Evolutionary conservation across 2,888 invertebrate genomes (phyloP), one percentile per base, ranked within the genome.

Genomic region (Macropis europaea): DNA sequence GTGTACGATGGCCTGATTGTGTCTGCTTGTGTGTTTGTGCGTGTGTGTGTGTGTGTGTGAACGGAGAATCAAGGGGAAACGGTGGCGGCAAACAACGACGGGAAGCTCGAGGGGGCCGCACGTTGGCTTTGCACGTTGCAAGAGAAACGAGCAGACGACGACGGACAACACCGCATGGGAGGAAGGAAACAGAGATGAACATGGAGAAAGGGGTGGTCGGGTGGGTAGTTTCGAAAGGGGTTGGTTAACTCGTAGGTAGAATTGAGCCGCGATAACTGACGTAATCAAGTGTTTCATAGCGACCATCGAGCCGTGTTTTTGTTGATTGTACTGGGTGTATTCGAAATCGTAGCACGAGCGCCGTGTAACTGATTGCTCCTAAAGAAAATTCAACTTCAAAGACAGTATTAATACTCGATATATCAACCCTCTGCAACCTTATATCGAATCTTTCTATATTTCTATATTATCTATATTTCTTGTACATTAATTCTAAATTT

Each of bases 201-300:
- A 38, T 22, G 30, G 61, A 19, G 7, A 19, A 52, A 32, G 34
- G 32, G 50, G 28, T 59, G 43, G 66, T 43, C 43, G 57, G 50
- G 36, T 30, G 70, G 70, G 40, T 66, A 61, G 69, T 38, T 63
- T 79, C 57, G 63, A 54, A 79, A 61, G 61, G 69, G 79, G 70
- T 67, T 73, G 73, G 70, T 61, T 72, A 67, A 77, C 82, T 81
- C 80, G 84, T 84, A 82, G 84, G 76, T 82, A 81, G 84, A 86
- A 87, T 88, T 85, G 86, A 87, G 84, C 84, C 80, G 81, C 79
- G 80, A 81, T 88, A 89, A 89, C 87, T 84, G 86, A 82, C 86
- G 85, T 89, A 89, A 89, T 88, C 84, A 81, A 87, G 87, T 87
- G 85, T 79, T 82, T 77, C 79, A 73, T 81, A 82, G 79, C 76